phyloP scores from a whole-genome alignment of 1,140 invertebrate species.

The Micrasema longulum region DNA sequence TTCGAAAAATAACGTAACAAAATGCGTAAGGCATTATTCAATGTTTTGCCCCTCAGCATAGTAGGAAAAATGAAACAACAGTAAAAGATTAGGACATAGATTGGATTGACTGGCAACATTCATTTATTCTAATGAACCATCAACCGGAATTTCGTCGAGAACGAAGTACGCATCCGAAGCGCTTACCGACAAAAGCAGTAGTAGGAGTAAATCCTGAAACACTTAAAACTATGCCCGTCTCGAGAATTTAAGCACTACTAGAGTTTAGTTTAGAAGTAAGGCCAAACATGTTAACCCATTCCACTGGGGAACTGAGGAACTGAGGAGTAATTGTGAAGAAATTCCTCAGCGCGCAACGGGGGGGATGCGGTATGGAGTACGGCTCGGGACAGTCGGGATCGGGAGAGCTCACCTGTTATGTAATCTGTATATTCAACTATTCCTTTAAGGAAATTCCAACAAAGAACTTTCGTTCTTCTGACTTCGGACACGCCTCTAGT shows the following conservation, averaged over 20 bases:
- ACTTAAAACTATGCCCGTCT: conserved; percentile 35
- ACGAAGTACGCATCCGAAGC: background rate
- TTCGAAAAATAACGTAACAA: no score
- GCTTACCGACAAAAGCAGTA: conserved; percentile 14
- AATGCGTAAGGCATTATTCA: no score
- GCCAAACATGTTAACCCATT: conserved; percentile 31
- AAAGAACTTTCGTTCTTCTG: background rate
- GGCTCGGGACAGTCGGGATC: no score
- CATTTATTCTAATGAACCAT: conserved; percentile 11
- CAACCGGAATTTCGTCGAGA: background rate
- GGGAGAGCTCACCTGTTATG: background rate
- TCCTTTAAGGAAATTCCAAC: background rate
- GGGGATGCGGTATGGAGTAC: no score
- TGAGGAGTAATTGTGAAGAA: conserved; percentile 16
- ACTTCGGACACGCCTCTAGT: background rate
- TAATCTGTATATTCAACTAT: background rate
- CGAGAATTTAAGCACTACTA: conserved; percentile 29
- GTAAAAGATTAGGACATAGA: no score
- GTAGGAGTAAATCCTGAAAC: conserved; percentile 22
- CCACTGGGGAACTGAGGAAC: no score
- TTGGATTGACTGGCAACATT: no score
- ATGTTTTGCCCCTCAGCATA: no score
- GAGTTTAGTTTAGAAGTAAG: conserved; percentile 36
- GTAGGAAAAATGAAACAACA: no score
- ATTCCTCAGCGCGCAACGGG: background rate